These are phyloP conservation scores for Crenuchus spilurus DNA, from an alignment of 2,797 vertebrate species.

Conservation along the genomic window DNA sequence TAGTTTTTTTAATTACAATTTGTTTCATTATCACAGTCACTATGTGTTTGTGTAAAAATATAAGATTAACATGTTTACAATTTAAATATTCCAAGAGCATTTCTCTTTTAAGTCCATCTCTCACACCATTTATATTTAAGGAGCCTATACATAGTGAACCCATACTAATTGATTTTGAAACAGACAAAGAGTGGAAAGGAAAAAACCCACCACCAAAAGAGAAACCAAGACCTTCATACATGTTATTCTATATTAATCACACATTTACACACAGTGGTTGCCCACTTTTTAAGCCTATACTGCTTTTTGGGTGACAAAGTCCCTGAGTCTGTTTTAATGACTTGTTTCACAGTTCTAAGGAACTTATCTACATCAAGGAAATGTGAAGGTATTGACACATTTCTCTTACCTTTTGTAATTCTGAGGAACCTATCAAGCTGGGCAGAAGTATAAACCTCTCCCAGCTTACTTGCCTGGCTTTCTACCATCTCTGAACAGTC, in stretches of 20 bases:
- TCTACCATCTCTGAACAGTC: no score
- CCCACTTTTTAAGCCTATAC: background rate
- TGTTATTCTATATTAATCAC: background rate
- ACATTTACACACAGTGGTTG: background rate
- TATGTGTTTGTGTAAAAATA: slow-evolving; percentile 23
- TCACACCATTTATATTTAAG: background rate
- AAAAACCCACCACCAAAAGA: background rate
- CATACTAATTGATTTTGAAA: background rate
- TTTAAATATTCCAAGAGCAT: background rate
- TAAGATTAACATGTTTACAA: slow-evolving; percentile 5
- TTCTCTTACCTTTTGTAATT: background rate
- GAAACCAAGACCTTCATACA: background rate
- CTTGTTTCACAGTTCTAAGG: background rate
- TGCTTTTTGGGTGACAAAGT: background rate
- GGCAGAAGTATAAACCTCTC: no score
- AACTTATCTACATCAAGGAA: no score
- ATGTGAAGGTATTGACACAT: background rate
- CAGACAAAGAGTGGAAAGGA: background rate
- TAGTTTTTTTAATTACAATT: slow-evolving; percentile 4
- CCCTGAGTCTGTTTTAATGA: background rate
- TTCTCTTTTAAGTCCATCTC: background rate
- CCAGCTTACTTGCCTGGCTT: no score
- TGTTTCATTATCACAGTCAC: background rate
- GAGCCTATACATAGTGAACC: background rate
- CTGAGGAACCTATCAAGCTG: no score